Percentiles rank a stretch among this genome's conserved stretches.
Evolutionary conservation across 2,888 invertebrate species (phyloP).

Genomic region (Phaonia tiefii): DNA sequence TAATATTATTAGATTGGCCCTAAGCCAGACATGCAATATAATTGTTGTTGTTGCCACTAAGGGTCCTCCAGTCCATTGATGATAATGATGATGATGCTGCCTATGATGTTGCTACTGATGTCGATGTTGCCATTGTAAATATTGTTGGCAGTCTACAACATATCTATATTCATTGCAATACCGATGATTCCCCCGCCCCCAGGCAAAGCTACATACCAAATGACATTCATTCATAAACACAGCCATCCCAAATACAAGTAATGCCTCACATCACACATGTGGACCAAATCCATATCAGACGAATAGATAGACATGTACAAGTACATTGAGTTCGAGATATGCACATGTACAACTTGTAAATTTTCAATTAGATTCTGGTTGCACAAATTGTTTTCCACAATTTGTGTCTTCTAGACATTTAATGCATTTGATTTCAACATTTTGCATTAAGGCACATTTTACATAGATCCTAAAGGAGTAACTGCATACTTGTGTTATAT

Average conservation of each 20-base stretch:
- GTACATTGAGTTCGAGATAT: too few relatives aligned
- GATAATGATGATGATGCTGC: neutral
- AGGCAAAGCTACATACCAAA: too few relatives aligned
- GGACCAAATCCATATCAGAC: too few relatives aligned
- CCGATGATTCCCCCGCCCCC: neutral
- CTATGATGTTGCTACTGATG: neutral
- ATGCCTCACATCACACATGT: too few relatives aligned
- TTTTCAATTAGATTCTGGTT: constrained; percentile 23
- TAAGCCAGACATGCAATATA: constrained; percentile 53
- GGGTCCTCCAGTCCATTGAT: constrained; percentile 4
- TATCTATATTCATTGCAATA: constrained; percentile 19
- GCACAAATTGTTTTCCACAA: neutral
- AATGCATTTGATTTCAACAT: neutral
- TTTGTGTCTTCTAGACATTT: neutral
- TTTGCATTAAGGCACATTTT: too few relatives aligned
- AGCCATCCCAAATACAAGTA: too few relatives aligned
- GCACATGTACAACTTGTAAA: neutral
- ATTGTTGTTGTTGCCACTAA: constrained; percentile 5
- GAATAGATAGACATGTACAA: neutral
- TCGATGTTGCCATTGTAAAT: neutral
- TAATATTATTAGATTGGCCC: constrained; percentile 63
- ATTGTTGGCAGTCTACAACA: neutral
- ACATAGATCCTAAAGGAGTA: too few relatives aligned
- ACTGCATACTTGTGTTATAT: too few relatives aligned
- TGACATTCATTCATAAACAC: too few relatives aligned